Percentiles rank a stretch among this genome's conserved stretches.
Conservation (phyloP, 1,140 invertebrate species). For the Magallana gigas region DNA sequence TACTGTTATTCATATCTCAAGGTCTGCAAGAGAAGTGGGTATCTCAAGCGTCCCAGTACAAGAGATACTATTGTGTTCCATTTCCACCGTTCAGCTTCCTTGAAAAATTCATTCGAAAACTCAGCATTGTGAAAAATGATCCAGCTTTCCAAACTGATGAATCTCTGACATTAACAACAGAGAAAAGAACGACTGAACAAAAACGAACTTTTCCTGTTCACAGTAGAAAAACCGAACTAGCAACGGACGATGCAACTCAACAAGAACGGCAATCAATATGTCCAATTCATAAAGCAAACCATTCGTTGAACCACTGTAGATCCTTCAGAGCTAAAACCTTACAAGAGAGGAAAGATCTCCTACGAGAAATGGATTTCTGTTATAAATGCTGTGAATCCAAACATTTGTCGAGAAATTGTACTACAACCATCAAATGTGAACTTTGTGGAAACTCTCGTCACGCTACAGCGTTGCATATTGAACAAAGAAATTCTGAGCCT, state of each 20-base stretch:
- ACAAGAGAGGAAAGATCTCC: neutral
- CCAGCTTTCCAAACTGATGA: neutral
- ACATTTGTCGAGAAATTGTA: neutral
- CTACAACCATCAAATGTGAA: neutral
- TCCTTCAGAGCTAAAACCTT: neutral
- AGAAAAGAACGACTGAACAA: neutral
- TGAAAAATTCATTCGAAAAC: constrained; percentile 40
- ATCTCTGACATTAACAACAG: neutral
- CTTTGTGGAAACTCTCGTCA: neutral
- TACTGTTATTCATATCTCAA: neutral
- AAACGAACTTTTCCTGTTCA: neutral
- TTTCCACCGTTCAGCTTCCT: constrained; percentile 39
- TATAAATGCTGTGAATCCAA: constrained; percentile 13
- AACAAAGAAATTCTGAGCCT: neutral
- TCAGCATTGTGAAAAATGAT: constrained; percentile 13
- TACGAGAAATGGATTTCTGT: neutral
- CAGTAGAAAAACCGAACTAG: neutral
- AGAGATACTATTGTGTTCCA: constrained; percentile 29
- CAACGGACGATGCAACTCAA: neutral
- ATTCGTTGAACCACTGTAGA: neutral
- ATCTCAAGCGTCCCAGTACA: constrained; percentile 37
- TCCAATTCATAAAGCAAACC: neutral
- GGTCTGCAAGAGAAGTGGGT: constrained; percentile 45
- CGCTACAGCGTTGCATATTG: neutral
- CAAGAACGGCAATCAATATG: neutral